A percentile compares a stretch with the other conserved stretches of the same genome.
Evolutionary conservation across 2,797 vertebrate genomes (phyloP).

Genomic region (Phaenicophaeus curvirostris): DNA sequence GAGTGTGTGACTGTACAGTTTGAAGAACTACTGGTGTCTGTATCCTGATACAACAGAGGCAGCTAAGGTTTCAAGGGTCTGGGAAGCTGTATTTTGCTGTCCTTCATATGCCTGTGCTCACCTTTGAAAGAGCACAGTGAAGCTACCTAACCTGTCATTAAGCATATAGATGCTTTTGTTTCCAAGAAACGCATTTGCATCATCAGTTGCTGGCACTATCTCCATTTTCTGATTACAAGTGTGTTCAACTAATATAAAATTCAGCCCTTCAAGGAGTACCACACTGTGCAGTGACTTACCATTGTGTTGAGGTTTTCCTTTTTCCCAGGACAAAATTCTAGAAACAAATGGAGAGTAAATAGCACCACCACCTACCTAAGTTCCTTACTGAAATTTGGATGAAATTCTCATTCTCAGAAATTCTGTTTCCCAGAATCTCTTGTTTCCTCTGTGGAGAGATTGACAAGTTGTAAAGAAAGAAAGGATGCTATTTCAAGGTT

Average conservation of each 20-base stretch:
- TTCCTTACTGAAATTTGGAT: background rate
- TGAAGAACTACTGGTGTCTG: background rate
- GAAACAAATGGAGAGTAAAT: background rate
- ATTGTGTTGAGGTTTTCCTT: background rate
- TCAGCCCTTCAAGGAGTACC: background rate
- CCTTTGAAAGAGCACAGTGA: background rate
- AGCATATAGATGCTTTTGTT: background rate
- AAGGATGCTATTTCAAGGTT: background rate
- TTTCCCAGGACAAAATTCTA: background rate
- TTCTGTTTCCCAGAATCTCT: background rate
- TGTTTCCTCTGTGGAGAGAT: background rate
- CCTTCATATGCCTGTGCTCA: background rate
- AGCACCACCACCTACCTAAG: background rate
- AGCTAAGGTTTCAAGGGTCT: background rate
- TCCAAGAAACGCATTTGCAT: background rate
- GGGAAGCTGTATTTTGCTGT: background rate
- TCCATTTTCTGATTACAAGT: background rate
- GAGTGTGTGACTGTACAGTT: background rate
- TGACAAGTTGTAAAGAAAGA: background rate
- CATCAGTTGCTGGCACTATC: background rate
- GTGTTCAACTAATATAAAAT: background rate
- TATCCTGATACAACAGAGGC: background rate
- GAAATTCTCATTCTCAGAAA: background rate
- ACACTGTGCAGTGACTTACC: background rate
- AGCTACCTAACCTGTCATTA: background rate